These are phyloP conservation scores for Zophobas atratus DNA, from an alignment of 1,140 invertebrate species.

Conservation along the genomic window DNA sequence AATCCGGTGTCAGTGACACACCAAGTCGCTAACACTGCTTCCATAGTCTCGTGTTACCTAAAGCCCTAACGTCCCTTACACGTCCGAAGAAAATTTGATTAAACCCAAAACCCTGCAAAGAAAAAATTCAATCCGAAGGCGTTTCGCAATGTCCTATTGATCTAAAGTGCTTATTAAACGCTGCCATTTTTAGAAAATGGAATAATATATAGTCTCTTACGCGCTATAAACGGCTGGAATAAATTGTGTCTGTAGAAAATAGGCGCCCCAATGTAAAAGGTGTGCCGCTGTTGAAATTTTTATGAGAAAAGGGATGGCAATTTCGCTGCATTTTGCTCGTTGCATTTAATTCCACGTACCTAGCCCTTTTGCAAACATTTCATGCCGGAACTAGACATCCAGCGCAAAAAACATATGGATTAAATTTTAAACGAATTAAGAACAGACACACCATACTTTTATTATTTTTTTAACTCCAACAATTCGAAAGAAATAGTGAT, in stretches of 20 bases:
- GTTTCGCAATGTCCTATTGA: background rate
- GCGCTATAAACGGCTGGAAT: conserved; percentile 1
- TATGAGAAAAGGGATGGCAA: conserved; percentile 11
- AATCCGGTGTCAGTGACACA: conserved; percentile 7
- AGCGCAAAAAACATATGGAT: no score
- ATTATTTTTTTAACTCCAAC: no score
- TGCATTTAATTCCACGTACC: background rate
- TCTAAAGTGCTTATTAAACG: background rate
- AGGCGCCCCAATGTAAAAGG: conserved; percentile 11
- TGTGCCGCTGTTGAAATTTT: conserved; percentile 10
- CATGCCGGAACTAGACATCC: no score
- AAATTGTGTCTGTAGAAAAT: conserved; percentile 4
- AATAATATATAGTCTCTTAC: conserved; percentile 15
- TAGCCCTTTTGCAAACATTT: no score
- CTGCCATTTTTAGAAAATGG: conserved; percentile 11
- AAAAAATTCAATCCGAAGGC: background rate
- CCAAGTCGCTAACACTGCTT: background rate
- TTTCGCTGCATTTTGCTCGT: background rate
- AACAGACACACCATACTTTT: no score
- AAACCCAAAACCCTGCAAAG: background rate
- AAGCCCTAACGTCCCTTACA: background rate
- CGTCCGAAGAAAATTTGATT: conserved; percentile 19
- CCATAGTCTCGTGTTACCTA: conserved; percentile 13
- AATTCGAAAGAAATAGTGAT: no score
- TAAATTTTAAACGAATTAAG: no score